Evolutionary conservation across 2,113 vertebrate species (phyloP).

Genomic region (Muscicapa adusta): DNA sequence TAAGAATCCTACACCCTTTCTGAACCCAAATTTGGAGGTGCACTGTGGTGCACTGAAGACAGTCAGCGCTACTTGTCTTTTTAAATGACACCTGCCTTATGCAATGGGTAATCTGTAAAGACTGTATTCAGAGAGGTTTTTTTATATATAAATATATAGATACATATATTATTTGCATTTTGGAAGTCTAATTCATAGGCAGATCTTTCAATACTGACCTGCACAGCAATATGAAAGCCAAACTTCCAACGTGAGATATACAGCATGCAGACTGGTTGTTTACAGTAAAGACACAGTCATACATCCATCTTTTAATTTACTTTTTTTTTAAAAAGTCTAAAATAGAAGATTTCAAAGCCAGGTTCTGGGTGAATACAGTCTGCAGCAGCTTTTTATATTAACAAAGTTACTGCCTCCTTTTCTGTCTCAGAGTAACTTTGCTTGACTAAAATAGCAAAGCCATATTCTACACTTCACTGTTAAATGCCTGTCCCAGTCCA

Average conservation of each 20-base stretch:
- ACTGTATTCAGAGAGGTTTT: conserved; percentile 57
- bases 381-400: conserved; percentile 76
- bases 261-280: conserved; percentile 70
- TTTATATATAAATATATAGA: conserved; percentile 64
- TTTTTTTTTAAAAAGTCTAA: neutral
- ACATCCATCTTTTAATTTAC: conserved; percentile 52
- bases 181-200: conserved; percentile 73
- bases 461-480: conserved; percentile 80
- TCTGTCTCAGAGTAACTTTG: conserved; percentile 78
- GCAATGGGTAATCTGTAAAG: conserved; percentile 62
- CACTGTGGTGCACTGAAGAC: conserved; percentile 22
- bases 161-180: conserved; percentile 68
- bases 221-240: conserved; percentile 76
- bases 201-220: conserved; percentile 70
- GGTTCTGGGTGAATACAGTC: conserved; percentile 67
- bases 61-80: conserved; percentile 66
- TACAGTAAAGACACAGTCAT: conserved; percentile 49
- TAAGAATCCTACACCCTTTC: neutral
- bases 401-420: conserved; percentile 75
- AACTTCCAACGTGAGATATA: conserved; percentile 47
- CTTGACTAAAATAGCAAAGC: conserved; percentile 78
- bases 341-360: conserved; percentile 44
- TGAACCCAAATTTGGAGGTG: conserved; percentile 5
- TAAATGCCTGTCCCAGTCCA: conserved; percentile 80
- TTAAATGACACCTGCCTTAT: conserved; percentile 69